phyloP scores from a whole-genome alignment of 2,888 invertebrate genomes.

The Orthosia gothica region DNA sequence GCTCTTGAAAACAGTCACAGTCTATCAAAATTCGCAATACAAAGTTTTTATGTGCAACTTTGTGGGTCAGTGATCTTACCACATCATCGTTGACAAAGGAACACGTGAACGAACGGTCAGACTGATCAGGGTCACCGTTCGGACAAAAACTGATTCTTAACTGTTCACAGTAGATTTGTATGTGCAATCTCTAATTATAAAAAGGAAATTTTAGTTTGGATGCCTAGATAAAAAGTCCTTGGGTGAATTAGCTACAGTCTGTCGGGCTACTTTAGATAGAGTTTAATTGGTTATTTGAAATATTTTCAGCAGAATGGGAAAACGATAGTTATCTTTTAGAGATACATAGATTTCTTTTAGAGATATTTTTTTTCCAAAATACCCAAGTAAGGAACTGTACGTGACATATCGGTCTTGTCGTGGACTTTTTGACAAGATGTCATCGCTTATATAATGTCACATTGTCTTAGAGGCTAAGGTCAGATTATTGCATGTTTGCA shows the following conservation, averaged over 20 bases:
- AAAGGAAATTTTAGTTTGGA: constrained; percentile 35
- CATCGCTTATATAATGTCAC: too few relatives aligned
- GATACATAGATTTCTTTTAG: too few relatives aligned
- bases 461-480: not conserved
- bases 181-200: constrained; percentile 50
- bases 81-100: constrained; percentile 61
- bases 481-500: not conserved
- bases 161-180: constrained; percentile 41
- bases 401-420: too few relatives aligned
- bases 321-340: too few relatives aligned
- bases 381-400: too few relatives aligned
- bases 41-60: constrained; percentile 53
- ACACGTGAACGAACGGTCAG: constrained; percentile 40
- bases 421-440: too few relatives aligned
- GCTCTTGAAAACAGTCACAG: constrained; percentile 44
- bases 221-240: constrained; percentile 30
- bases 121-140: constrained; percentile 47
- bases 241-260: constrained; percentile 26
- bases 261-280: not conserved
- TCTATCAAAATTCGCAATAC: constrained; percentile 46
- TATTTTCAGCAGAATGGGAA: too few relatives aligned
- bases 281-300: too few relatives aligned
- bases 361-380: too few relatives aligned
- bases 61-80: constrained; percentile 61
- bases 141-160: constrained; percentile 36